Conservation (phyloP, 1,140 invertebrate genomes). For the Brachionus manjavacas region DNA sequence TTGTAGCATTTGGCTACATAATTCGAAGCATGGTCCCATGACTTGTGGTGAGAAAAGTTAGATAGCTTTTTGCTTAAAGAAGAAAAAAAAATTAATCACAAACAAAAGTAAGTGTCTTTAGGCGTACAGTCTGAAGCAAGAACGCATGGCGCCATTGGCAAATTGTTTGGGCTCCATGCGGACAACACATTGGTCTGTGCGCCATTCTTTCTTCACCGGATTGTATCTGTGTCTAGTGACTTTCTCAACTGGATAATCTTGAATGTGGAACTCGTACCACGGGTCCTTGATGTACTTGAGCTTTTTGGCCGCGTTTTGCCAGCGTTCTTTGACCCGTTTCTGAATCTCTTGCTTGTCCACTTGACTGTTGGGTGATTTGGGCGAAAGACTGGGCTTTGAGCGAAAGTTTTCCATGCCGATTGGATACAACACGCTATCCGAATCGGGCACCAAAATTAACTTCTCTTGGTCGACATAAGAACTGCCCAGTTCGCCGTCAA, state of each 20-base stretch:
- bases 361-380: neutral
- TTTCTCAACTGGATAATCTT: constrained; percentile 51
- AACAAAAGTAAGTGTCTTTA: neutral
- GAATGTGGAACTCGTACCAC: constrained; percentile 58
- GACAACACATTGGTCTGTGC: constrained; percentile 57
- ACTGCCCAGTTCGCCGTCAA: neutral
- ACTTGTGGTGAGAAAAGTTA: constrained; percentile 55
- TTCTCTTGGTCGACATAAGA: neutral
- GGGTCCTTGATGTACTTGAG: constrained; percentile 52
- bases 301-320: constrained; percentile 49
- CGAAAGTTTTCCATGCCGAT: constrained; percentile 39
- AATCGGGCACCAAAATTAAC: neutral
- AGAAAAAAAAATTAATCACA: neutral
- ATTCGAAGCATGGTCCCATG: constrained; percentile 61
- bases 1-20: constrained; percentile 64
- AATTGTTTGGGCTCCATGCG: constrained; percentile 61
- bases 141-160: constrained; percentile 63
- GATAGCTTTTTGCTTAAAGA: constrained; percentile 58
- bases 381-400: neutral
- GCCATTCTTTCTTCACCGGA: constrained; percentile 57
- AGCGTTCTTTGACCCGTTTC: constrained; percentile 42
- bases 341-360: neutral
- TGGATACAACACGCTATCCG: neutral
- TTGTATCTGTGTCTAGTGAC: constrained; percentile 58
- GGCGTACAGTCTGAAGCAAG: constrained; percentile 59